Percentiles rank a stretch among this genome's conserved stretches.
Conservation (phyloP, 2,888 invertebrate species). For the Platycheirus rosarum region DNA sequence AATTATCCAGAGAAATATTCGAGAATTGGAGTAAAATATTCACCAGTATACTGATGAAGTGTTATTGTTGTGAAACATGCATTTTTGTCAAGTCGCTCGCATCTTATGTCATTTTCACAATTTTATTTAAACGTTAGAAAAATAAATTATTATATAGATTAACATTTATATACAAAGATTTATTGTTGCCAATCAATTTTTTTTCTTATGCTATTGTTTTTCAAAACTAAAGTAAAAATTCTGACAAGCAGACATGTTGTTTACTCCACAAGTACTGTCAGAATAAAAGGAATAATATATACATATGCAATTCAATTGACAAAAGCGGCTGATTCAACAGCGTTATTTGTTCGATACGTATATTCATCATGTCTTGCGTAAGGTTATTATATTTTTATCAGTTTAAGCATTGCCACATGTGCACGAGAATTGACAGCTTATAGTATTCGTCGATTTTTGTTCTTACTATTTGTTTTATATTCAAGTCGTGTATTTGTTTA, state of each 20-base stretch:
- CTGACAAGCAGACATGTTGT: slow-evolving; percentile 8
- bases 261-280: background rate
- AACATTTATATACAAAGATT: background rate
- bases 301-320: slow-evolving; percentile 1
- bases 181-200: slow-evolving; percentile 13
- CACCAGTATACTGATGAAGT: too few species aligned
- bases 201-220: slow-evolving; percentile 17
- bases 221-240: background rate
- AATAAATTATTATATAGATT: too few species aligned
- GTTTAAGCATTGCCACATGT: slow-evolving; percentile 51
- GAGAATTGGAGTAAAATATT: too few species aligned
- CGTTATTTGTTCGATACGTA: slow-evolving; percentile 29
- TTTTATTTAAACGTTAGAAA: too few species aligned
- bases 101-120: too few species aligned
- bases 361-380: slow-evolving; percentile 49
- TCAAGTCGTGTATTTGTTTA: background rate
- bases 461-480: slow-evolving; percentile 8
- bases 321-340: slow-evolving; percentile 54
- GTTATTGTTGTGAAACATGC: too few species aligned
- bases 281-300: slow-evolving; percentile 20
- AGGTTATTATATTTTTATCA: slow-evolving; percentile 44
- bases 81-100: too few species aligned
- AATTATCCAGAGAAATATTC: too few species aligned
- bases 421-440: slow-evolving; percentile 28
- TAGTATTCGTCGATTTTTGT: slow-evolving; percentile 22